Base-by-base conservation (phyloP, 64 coral and sea anemone species). In the Montipora efflorescens region DNA sequence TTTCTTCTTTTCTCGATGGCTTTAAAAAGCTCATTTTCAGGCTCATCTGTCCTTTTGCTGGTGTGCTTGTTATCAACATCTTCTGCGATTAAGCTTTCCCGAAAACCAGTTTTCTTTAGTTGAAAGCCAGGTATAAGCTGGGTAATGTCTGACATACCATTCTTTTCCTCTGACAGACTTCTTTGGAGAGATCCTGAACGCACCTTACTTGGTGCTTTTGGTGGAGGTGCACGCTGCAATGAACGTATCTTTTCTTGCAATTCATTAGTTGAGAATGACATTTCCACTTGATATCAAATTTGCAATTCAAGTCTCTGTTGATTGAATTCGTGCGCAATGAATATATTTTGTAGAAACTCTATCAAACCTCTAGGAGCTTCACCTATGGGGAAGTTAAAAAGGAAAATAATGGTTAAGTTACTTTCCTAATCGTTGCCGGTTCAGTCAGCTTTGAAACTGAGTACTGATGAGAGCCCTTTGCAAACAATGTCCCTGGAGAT, bases 11-110 rank as follows among this genome's bases (percentile, higher is more conserved):
- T 18, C 3, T 25, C 49, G 0, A 93, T 78, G 3, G 49, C 7
- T 9, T 36, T 72, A 16, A 88, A 50, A n/a, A 71, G 76, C 20
- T 93, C 92, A 88, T 93, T 73, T 73, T 25, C 36, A 10, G 82
- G 82, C 47, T 86, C 82, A 50, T 71, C 4, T 2, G 1, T 76
- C 16, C 61, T 71, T 28, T 11, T 66, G 6, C 43, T 45, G 53
- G 19, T 22, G 16, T 78, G 76, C 79, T 78, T 80, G 18, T 51
- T 51, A n/a, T 86, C 82, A 71, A 48, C 59, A 67, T 86, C 82
- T 12, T 86, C 66, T 59, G 85, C 92, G 36, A 93, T 93, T 76
- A 93, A 88, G 48, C 92, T 93, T 8, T 80, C 84, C 4, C 92
- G 82, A 11, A 79, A 55, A 13, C 92, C 92, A 59, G 92, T 93